Percentiles rank a stretch among this genome's conserved stretches.
These are phyloP conservation scores for Drosophila sordidula DNA, from an alignment of 2,888 invertebrate genomes.

Conservation along the genomic window DNA sequence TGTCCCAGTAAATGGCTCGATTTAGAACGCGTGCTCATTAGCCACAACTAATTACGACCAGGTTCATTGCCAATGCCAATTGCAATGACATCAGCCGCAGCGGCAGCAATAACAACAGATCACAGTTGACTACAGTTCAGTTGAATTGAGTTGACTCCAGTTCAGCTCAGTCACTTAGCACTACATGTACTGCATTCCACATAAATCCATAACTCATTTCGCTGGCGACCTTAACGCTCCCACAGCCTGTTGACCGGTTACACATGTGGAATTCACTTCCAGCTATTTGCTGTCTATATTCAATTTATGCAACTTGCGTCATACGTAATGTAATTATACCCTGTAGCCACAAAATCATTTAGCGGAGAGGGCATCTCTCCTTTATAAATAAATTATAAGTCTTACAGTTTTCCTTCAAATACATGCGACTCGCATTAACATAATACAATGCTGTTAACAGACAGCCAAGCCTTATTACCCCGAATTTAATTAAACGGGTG, in stretches of 20 bases:
- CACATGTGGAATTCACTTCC: constrained; percentile 49
- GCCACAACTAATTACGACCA: constrained; percentile 64
- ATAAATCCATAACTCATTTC: constrained; percentile 36
- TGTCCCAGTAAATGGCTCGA: constrained; percentile 44
- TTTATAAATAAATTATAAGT: too few species aligned
- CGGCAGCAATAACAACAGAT: constrained; percentile 15
- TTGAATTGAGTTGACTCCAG: constrained; percentile 5
- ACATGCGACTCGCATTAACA: too few species aligned
- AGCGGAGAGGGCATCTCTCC: constrained; percentile 1
- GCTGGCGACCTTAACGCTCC: constrained; percentile 35
- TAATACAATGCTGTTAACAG: neutral
- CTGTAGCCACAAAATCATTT: constrained; percentile 1
- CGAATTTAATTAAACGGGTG: neutral
- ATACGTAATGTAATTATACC: constrained; percentile 44
- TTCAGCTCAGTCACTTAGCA: neutral
- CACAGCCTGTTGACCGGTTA: constrained; percentile 11
- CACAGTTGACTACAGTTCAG: constrained; percentile 31
- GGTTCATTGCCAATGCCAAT: constrained; percentile 79
- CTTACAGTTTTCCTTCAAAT: too few species aligned
- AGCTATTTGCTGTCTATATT: constrained; percentile 29
- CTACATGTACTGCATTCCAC: constrained; percentile 8
- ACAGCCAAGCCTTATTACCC: neutral
- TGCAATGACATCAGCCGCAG: constrained; percentile 71
- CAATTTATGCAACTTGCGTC: constrained; percentile 66
- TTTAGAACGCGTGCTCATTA: constrained; percentile 65